Evolutionary conservation across 2,113 vertebrate genomes (phyloP).

Genomic region (Asarcornis scutulata): DNA sequence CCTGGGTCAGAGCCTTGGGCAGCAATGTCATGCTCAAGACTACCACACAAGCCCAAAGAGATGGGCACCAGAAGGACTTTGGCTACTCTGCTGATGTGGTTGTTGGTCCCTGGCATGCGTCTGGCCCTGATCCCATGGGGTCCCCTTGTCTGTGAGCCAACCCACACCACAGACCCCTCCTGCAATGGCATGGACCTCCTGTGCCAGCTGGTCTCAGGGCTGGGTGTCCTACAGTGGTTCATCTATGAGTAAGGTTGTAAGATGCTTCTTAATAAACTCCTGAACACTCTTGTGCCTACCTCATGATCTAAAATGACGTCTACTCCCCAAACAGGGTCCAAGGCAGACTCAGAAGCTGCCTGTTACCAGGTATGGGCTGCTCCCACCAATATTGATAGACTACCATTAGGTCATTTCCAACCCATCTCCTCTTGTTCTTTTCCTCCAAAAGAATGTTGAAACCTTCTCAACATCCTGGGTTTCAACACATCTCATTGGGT

Average conservation of each 20-base stretch:
- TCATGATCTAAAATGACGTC: not conserved
- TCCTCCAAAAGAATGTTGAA: not conserved
- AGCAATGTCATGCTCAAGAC: not conserved
- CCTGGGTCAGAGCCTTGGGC: rapidly evolving
- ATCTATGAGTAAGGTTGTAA: not conserved
- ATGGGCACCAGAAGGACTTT: not conserved
- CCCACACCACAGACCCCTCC: not conserved
- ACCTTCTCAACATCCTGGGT: not conserved
- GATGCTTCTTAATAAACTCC: not conserved
- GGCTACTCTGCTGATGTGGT: not conserved
- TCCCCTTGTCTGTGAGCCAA: not conserved
- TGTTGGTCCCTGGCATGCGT: not conserved
- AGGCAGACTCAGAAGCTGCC: not conserved
- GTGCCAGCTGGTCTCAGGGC: not conserved
- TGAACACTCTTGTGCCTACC: not conserved
- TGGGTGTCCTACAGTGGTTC: not conserved
- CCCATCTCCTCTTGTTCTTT: not conserved
- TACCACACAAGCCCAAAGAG: not conserved
- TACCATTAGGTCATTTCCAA: not conserved
- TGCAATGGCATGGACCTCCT: not conserved
- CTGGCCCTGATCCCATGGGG: not conserved
- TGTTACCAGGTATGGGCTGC: not conserved
- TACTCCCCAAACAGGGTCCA: not conserved
- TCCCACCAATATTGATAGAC: not conserved
- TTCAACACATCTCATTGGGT: rapidly evolving